Conservation (phyloP, 2,888 invertebrate species). For the Caenorhabditis zanzibari region DNA sequence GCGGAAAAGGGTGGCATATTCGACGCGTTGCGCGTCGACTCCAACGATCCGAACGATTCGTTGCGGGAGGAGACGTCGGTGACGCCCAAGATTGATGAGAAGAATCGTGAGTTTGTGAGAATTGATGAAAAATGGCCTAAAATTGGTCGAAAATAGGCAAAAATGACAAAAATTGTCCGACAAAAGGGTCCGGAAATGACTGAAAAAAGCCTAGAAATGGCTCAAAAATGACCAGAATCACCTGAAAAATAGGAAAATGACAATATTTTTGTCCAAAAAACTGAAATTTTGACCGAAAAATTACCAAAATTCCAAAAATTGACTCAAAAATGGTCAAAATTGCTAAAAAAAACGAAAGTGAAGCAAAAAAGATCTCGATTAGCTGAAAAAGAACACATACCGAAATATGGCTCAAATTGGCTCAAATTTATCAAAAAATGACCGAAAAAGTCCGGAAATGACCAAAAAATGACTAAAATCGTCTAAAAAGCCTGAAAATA, state of each 20-base stretch:
- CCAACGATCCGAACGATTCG: constrained; percentile 51
- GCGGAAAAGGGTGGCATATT: constrained; percentile 62
- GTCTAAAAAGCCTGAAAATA: too few relatives aligned
- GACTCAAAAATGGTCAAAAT: neutral
- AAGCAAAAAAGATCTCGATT: too few relatives aligned
- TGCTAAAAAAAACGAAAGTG: neutral
- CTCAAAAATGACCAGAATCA: neutral
- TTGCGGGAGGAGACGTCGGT: constrained; percentile 47
- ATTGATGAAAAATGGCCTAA: neutral
- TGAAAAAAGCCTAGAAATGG: neutral
- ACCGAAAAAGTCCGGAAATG: too few relatives aligned
- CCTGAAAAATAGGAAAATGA: neutral
- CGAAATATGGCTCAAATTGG: too few relatives aligned
- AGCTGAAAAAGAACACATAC: neutral
- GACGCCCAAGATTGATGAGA: constrained; percentile 57
- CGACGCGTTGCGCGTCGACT: constrained; percentile 59
- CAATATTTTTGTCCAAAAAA: neutral
- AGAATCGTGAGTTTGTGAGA: constrained; percentile 39
- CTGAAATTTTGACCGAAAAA: neutral
- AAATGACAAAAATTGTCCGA: neutral
- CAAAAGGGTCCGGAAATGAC: neutral
- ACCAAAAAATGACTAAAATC: too few relatives aligned
- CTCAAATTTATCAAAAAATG: too few relatives aligned
- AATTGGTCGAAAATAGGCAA: neutral
- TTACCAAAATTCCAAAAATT: neutral